A percentile compares a stretch with the other conserved stretches of the same genome.
Evolutionary conservation across 2,797 vertebrate genomes (phyloP).

Genomic region (Enteromius argenteus): DNA sequence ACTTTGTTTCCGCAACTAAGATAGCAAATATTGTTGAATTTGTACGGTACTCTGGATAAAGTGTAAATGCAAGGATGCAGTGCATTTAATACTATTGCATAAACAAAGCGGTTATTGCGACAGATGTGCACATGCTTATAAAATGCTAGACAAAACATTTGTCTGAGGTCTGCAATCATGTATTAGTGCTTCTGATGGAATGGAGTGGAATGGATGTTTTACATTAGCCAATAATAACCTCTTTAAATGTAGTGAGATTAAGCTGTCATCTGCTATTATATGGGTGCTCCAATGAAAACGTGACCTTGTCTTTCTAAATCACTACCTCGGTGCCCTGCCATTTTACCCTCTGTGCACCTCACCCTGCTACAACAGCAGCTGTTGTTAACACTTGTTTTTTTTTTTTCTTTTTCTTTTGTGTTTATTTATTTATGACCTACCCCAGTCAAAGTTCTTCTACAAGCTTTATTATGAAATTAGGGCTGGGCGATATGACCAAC

Average conservation of each 20-base stretch:
- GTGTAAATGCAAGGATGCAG: not conserved
- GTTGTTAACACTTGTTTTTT: slow-evolving; percentile 51
- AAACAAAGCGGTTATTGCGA: not conserved
- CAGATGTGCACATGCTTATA: slow-evolving; percentile 18
- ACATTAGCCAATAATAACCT: slow-evolving; percentile 43
- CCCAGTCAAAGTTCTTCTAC: slow-evolving; percentile 30
- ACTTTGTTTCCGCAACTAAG: slow-evolving; percentile 21
- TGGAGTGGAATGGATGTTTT: slow-evolving; percentile 41
- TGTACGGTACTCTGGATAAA: not conserved
- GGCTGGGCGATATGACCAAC: not conserved
- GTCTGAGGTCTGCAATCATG: slow-evolving; percentile 31
- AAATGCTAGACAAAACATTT: slow-evolving; percentile 25
- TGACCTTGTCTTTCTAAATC: slow-evolving; percentile 56
- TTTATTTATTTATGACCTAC: slow-evolving; percentile 41
- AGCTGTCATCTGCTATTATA: slow-evolving; percentile 57
- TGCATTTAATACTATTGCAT: slow-evolving; percentile 1
- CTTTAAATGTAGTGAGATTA: slow-evolving; percentile 50
- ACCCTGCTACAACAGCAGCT: slow-evolving; percentile 49
- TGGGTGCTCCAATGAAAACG: slow-evolving; percentile 32
- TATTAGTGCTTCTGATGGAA: slow-evolving; percentile 28
- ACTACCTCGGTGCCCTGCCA: slow-evolving; percentile 36
- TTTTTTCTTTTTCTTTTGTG: not conserved
- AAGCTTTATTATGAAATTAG: slow-evolving; percentile 34
- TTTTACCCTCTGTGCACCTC: slow-evolving; percentile 30
- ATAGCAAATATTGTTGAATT: slow-evolving; percentile 11